These are phyloP conservation scores for Momotus momota DNA, from an alignment of 2,797 vertebrate species.

Conservation along the genomic window DNA sequence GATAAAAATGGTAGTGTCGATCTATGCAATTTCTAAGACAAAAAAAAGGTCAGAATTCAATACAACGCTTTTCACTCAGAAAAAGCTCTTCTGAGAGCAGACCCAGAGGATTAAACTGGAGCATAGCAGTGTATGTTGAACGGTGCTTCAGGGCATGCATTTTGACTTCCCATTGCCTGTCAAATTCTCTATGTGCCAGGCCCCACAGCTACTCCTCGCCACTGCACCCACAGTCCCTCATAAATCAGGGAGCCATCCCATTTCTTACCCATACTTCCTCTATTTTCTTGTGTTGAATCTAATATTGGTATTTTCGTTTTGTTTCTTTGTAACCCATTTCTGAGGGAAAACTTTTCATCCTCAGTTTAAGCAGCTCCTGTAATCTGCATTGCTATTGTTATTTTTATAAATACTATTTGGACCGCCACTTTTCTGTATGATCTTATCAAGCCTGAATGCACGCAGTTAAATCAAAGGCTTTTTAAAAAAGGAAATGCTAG, in stretches of 20 bases:
- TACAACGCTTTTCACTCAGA: background rate
- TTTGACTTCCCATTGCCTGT: background rate
- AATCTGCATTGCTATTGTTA: background rate
- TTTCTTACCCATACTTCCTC: background rate
- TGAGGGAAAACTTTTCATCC: background rate
- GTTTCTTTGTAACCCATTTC: background rate
- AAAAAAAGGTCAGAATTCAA: background rate
- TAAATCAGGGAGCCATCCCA: background rate
- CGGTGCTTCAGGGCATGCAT: background rate
- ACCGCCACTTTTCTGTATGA: background rate
- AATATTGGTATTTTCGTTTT: background rate
- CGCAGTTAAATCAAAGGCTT: conserved; percentile 2
- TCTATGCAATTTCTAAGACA: background rate
- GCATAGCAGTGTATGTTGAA: background rate
- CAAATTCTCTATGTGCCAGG: background rate
- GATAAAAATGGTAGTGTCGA: background rate
- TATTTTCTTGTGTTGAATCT: background rate
- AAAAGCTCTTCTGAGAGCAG: background rate
- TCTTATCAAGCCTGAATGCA: background rate
- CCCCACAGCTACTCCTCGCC: background rate
- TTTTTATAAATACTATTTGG: background rate
- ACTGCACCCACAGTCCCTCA: rapidly evolving
- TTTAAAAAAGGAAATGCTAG: background rate
- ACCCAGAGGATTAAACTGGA: background rate
- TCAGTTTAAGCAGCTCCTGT: background rate